Evolutionary conservation across 2,113 vertebrate genomes (phyloP), one percentile per base, ranked within the genome.

Genomic region (Nibea albiflora): DNA sequence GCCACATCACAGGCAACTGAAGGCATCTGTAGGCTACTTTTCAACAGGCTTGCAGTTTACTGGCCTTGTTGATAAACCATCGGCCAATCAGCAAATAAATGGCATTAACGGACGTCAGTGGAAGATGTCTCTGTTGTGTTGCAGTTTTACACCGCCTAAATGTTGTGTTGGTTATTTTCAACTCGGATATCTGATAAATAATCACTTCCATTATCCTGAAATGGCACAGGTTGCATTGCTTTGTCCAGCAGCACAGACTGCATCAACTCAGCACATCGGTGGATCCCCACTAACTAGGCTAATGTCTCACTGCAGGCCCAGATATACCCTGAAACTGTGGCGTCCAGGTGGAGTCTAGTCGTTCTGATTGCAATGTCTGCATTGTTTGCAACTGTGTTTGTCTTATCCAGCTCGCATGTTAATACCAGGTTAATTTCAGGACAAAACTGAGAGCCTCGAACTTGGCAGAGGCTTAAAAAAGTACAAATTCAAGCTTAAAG

Each of bases 401-500:
- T 31, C 15, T 42, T 28, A 57, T 68, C 26, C 16, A 44, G 64
- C 28, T 28, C 8, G 2, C 39, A 42, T 31, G 26, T 3, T 14
- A 56, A 22, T 24, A 63, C 9, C 56, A 63, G 26, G n/a, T 50
- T 3, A 2, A 4, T 10, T 64, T 17, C 10, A 71, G 50, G 22
- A 63, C 22, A 73, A 69, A 74, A 47, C 19, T 11, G 67, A 47
- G 9, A 60, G 50, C 10, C 11, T 50, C 39, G 3, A 8, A 46
- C 4, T 28, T 39, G 14, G 44, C 14, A 56, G 17, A 47, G 5
- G 5, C 39, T 60, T 26, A 39, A 35, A 56, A 66, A 64, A 39
- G 73, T 67, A 72, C 1, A 60, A 56, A 78, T 49, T 14, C 61
- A 72, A 76, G 69, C 73, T 71, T 52, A 50, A 12, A 66, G 11